Conservation (phyloP, 2,888 invertebrate genomes). For the Ormyrus thymus region DNA sequence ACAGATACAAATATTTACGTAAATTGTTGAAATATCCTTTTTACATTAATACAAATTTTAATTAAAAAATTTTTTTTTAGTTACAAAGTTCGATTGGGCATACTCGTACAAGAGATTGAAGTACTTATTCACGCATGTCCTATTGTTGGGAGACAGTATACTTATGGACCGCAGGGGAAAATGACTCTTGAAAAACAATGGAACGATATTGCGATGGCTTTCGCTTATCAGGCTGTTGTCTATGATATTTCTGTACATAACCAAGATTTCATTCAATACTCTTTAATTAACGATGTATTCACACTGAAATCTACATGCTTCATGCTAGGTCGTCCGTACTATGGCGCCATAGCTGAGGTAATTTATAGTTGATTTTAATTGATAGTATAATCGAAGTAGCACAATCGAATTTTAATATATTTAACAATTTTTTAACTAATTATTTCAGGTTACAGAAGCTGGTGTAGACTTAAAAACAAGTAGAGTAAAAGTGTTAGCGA, state of each 20-base stretch:
- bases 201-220: constrained; percentile 79
- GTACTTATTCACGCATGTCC: constrained; percentile 84
- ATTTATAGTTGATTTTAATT: constrained; percentile 5
- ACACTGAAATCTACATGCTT: constrained; percentile 83
- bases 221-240: constrained; percentile 83
- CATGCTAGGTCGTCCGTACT: constrained; percentile 86
- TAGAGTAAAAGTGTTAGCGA: constrained; percentile 79
- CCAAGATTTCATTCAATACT: constrained; percentile 72
- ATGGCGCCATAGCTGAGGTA: constrained; percentile 88
- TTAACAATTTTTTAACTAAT: not conserved
- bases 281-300: constrained; percentile 80
- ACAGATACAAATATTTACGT: not conserved
- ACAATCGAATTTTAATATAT: constrained; percentile 1
- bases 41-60: not conserved
- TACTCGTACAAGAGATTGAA: constrained; percentile 83
- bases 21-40: not conserved
- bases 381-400: not conserved
- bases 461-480: constrained; percentile 77
- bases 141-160: constrained; percentile 82
- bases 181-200: constrained; percentile 85
- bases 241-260: constrained; percentile 76
- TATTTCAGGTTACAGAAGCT: constrained; percentile 78
- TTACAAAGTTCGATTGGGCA: constrained; percentile 85
- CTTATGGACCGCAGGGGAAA: constrained; percentile 79
- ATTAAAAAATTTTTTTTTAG: constrained; percentile 72